Evolutionary conservation across 2,888 invertebrate genomes (phyloP), one percentile per base, ranked within the genome.

Genomic region (Encarsia formosa): DNA sequence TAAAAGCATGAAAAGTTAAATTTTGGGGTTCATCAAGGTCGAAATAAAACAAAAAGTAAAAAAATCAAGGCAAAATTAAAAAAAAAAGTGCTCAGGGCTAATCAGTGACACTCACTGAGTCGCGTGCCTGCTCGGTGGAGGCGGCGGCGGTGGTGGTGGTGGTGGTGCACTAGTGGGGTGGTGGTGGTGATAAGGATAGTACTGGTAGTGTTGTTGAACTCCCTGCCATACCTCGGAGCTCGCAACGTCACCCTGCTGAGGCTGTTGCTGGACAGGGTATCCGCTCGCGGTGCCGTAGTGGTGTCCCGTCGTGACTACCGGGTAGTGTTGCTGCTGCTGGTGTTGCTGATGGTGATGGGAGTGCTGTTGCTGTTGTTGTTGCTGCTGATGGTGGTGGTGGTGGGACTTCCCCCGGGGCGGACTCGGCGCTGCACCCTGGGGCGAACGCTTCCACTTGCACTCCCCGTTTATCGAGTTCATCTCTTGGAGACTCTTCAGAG

Each of bases 181-280:
- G 74, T 76, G 76, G 71, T 81, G 81, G 78, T 81, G 80, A 76
- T 81, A 80, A 72, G 80, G 78, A 78, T 81, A 82, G 79, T 81
- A 82, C 78, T 82, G 81, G 76, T 81, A 81, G 76, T 81, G 81
- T 69, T 73, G 72, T 68, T 73, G 72, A 61, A 73, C 73, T 69
- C 73, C 73, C 68, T 73, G 77, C 77, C 81, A 82, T 82, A 82
- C 82, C 81, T 82, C 82, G 77, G 78, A 76, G 75, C 78, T 77
- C 58, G 63, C 47, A 66, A 65, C 58, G 66, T 65, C 58, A 65
- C 64, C 48, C 11, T 42, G 20, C 5, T 31, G 76, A 64, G 72
- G 65, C 63, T 75, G 74, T 54, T 61, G 63, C 9, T 8, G 13
- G 13, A 15, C 9, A 46, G 64, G 65, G 61, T 70, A 72, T 49